A percentile compares a stretch with the other conserved stretches of the same genome.
Conservation (phyloP, 2,888 invertebrate genomes). For the Plusia festucae region DNA sequence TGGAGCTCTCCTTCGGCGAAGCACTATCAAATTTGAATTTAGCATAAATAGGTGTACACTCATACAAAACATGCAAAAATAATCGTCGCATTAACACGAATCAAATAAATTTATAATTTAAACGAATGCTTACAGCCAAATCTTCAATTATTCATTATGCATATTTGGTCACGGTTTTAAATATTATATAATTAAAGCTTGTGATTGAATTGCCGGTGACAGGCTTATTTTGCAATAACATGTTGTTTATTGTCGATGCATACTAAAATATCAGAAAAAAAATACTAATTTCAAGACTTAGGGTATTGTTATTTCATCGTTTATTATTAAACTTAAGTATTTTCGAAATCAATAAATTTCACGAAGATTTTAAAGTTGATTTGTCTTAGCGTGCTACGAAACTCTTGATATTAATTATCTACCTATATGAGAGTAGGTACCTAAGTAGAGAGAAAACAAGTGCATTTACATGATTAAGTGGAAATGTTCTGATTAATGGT, state of each 20-base stretch:
- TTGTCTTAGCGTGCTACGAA: too few species aligned
- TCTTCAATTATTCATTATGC: conserved; percentile 24
- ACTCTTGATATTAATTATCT: conserved; percentile 72
- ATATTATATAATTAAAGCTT: conserved; percentile 30
- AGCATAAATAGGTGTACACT: conserved; percentile 56
- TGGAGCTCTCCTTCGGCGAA: conserved; percentile 63
- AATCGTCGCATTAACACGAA: conserved; percentile 4
- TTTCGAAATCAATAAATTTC: too few species aligned
- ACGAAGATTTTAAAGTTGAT: too few species aligned
- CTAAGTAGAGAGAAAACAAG: conserved; percentile 69
- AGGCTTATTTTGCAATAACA: conserved; percentile 35
- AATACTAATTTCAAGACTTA: too few species aligned
- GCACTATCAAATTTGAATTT: conserved; percentile 72
- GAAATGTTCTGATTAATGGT: conserved; percentile 85
- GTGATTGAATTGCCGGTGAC: conserved; percentile 15
- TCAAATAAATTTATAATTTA: conserved; percentile 21
- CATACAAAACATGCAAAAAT: conserved; percentile 35
- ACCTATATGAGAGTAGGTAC: conserved; percentile 61
- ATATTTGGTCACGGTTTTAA: conserved; percentile 24
- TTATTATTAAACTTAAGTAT: too few species aligned
- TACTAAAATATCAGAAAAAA: too few species aligned
- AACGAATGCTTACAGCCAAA: conserved; percentile 12
- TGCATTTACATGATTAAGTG: conserved; percentile 80
- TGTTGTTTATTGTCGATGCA: conserved; percentile 18
- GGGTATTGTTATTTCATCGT: too few species aligned